Evolutionary conservation across 2,113 vertebrate genomes (phyloP).

Genomic region (Charadrius vociferus): DNA sequence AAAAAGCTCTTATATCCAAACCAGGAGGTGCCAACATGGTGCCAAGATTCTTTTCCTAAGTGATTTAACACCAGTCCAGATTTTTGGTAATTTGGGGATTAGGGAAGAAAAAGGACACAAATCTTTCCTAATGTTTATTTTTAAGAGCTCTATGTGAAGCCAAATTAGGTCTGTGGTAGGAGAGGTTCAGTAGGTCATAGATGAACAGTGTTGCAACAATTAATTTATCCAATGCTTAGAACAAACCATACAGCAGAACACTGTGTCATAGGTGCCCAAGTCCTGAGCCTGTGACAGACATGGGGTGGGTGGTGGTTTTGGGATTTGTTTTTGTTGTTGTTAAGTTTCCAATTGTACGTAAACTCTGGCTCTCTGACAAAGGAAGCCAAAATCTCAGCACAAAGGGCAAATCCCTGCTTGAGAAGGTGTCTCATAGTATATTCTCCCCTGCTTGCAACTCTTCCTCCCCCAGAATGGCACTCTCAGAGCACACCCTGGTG

Average conservation of each 20-base stretch:
- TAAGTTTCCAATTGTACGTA: neutral
- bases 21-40: neutral
- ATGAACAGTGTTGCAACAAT: neutral
- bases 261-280: neutral
- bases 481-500: neutral
- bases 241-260: neutral
- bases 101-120: neutral
- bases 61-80: neutral
- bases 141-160: neutral
- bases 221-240: neutral
- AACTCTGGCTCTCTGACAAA: neutral
- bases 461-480: neutral
- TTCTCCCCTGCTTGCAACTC: neutral
- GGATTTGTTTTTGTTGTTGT: neutral
- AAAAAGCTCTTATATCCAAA: neutral
- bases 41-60: neutral
- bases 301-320: neutral
- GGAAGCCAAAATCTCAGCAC: neutral
- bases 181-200: neutral
- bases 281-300: neutral
- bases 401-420: neutral
- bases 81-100: neutral
- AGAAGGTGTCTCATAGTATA: neutral
- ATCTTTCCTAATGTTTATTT: conserved; percentile 23
- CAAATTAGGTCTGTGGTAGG: neutral